Base-by-base conservation (phyloP, 1,140 invertebrate species). In the Leptinotarsa lineolata region DNA sequence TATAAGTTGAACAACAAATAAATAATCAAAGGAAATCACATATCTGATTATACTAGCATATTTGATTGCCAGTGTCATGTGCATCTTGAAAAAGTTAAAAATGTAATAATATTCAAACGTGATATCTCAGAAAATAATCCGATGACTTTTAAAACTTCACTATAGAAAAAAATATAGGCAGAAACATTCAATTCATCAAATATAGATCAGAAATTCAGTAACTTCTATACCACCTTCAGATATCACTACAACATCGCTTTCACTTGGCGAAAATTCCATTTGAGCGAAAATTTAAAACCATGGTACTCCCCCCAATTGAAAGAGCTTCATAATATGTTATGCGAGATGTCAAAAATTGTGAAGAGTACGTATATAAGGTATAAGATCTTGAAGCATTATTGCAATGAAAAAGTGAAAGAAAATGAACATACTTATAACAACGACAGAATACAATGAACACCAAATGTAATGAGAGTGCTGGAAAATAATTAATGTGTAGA, bases 41-140 rank as follows among this genome's bases (percentile, higher is more conserved):
- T 63, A 63, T 61, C 60, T 61, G 60, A 61, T 63, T 13, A 63
- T 63, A 63, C 60, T 63, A 54, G n/a, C n/a, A n/a, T n/a, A n/a
- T n/a, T n/a, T n/a, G n/a, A n/a, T n/a, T 59, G 11, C 54, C 54
- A 59, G 12, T 63, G 18, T 63, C 13, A 63, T n/a, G 8, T 63
- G 18, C 3, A 63, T 22, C 18, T 0, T 4, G 20, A 63, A 63
- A 63, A 24, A 63, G 60, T 24, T 16, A 22, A 63, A 63, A 63
- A 63, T 63, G 20, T 4, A 63, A n/a, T 16, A 22, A 20, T 63
- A 18, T n/a, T 63, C 21, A 24, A 63, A 13, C 21, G 20, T 59
- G 2, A 63, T 5, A 63, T 20, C 61, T 63, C 21, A 3, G 15
- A 16, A 63, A 63, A 63, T 63, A 22, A 4, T 18, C 11, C 20